These are phyloP conservation scores for Pollenia angustigena DNA, from an alignment of 2,888 invertebrate genomes.

Conservation along the genomic window DNA sequence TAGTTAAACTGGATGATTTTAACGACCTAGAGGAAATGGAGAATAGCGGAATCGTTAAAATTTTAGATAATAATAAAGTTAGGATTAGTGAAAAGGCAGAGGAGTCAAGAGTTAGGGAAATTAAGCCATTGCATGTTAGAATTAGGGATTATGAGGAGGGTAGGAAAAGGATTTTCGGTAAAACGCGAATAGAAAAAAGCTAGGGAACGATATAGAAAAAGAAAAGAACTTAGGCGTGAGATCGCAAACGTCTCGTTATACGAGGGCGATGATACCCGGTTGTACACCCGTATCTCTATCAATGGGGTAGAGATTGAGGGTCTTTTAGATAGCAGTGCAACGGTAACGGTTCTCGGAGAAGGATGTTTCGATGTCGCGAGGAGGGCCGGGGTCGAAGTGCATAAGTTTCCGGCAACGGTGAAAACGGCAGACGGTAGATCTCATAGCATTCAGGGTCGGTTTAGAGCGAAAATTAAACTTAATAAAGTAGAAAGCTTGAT, in stretches of 20 bases:
- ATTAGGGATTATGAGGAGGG: too few species aligned
- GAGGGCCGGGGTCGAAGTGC: not conserved
- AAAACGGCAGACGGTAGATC: slow-evolving; percentile 24
- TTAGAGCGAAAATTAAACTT: slow-evolving; percentile 6
- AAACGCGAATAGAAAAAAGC: not conserved
- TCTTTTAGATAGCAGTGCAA: slow-evolving; percentile 30
- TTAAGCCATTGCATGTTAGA: too few species aligned
- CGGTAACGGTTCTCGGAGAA: slow-evolving; percentile 31
- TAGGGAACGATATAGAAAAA: not conserved
- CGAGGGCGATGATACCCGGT: not conserved
- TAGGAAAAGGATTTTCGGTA: too few species aligned
- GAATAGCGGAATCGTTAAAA: too few species aligned
- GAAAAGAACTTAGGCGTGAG: not conserved
- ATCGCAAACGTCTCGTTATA: not conserved
- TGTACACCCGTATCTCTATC: slow-evolving; percentile 8
- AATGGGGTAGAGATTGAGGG: slow-evolving; percentile 8
- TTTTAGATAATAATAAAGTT: too few species aligned
- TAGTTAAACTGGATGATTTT: too few species aligned
- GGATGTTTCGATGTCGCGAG: slow-evolving; percentile 10
- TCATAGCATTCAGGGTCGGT: slow-evolving; percentile 1
- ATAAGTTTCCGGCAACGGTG: not conserved
- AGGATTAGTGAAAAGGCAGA: too few species aligned
- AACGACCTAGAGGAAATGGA: too few species aligned
- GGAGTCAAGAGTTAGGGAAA: too few species aligned
- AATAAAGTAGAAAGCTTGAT: too few species aligned